A percentile compares a stretch with the other conserved stretches of the same genome.
Conservation (phyloP, 2,797 vertebrate species). For the Microctenopoma steveboyesi region DNA sequence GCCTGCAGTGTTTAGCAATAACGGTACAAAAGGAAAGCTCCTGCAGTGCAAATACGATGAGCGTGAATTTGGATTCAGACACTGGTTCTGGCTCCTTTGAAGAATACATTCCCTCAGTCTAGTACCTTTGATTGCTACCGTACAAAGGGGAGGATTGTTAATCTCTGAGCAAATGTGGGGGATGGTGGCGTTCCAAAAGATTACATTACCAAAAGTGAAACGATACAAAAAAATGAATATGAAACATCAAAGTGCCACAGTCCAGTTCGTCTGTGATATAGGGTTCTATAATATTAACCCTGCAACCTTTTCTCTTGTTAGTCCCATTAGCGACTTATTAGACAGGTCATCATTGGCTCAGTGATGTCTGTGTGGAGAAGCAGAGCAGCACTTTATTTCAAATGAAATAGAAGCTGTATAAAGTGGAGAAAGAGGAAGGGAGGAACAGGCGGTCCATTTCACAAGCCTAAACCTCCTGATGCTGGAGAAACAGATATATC, state of each 20-base stretch:
- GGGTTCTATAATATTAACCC: conserved; percentile 59
- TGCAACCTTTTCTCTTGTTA: conserved; percentile 46
- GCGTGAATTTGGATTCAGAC: conserved; percentile 55
- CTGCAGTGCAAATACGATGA: conserved; percentile 58
- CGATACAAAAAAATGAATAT: conserved; percentile 33
- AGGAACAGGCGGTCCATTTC: conserved; percentile 19
- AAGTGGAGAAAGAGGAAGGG: conserved; percentile 21
- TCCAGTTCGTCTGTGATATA: conserved; percentile 35
- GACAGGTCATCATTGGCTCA: conserved; percentile 55
- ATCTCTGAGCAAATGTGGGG: conserved; percentile 29
- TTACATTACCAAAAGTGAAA: conserved; percentile 52
- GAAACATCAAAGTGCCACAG: conserved; percentile 61
- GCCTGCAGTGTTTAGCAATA: conserved; percentile 47
- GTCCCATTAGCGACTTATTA: conserved; percentile 57
- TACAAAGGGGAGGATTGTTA: conserved; percentile 56
- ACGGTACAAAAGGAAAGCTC: conserved; percentile 52
- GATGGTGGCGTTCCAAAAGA: conserved; percentile 35
- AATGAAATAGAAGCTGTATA: conserved; percentile 29
- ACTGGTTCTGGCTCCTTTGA: conserved; percentile 52
- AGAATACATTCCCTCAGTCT: conserved; percentile 57
- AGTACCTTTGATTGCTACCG: conserved; percentile 64
- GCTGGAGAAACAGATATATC: conserved; percentile 27
- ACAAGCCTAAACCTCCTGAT: conserved; percentile 17
- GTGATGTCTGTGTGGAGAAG: conserved; percentile 53
- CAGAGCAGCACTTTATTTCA: conserved; percentile 34